Base-by-base conservation (phyloP, 1,140 invertebrate genomes). In the Nymphalis io region DNA sequence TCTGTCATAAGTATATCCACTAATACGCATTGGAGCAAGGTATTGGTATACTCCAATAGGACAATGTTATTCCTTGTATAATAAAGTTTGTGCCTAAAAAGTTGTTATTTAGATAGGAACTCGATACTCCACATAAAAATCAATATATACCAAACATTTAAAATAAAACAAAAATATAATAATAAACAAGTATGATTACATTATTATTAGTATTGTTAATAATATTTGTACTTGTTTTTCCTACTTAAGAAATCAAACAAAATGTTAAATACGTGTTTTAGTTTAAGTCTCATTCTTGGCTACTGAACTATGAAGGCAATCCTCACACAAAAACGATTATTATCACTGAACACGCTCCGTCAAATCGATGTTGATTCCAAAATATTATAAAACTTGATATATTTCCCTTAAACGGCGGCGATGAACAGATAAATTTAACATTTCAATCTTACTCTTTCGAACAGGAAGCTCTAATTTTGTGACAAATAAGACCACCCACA, bases 291-390 rank as follows among this genome's bases (percentile, higher is more conserved):
- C 46, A 59, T 44, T 20, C 44, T 38, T 48, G 75, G 81, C 58
- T 82, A 81, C 57, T 81, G 88, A 76, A 67, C 80, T 84, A 85
- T 84, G 70, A 83, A 88, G 87, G 60, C 61, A 61, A 76, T 76
- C 71, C 67, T 60, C 72, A 83, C 83, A 84, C 75, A 68, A 60
- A 60, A 70, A 76, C 82, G 88, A 89, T 88, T 89, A 86, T 68
- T 64, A 89, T 89, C 85, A 79, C 82, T 88, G 76, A 80, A 81
- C 79, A 85, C 85, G 79, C 82, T 63, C 83, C 88, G 87, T 87
- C 87, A 86, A 81, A 76, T 75, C 81, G 70, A 85, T 83, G 63
- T 80, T 77, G 78, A 80, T 72, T 73, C 75, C 63, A 70, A 79
- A 83, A 64, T 79, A 81, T 66, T 73, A 70, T 74, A 82, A 75